These are phyloP conservation scores for Caenorhabditis virilis DNA, from an alignment of 2,888 invertebrate species.

Conservation along the genomic window DNA sequence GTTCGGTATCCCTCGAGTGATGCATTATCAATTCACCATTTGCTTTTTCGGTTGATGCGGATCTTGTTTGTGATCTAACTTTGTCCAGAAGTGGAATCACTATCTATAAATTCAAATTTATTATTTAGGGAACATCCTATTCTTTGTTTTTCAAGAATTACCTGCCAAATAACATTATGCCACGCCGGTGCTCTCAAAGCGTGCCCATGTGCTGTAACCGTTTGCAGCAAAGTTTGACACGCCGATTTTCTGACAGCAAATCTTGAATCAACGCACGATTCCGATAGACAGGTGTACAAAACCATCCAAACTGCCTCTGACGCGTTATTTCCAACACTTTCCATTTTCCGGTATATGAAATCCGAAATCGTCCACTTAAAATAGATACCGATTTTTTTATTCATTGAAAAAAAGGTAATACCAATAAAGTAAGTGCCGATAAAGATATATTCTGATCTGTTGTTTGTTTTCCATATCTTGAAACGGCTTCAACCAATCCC, in stretches of 20 bases:
- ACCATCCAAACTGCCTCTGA: constrained; percentile 67
- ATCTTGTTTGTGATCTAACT: constrained; percentile 75
- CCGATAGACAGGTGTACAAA: constrained; percentile 70
- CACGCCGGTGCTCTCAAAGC: constrained; percentile 70
- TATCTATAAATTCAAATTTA: constrained; percentile 73
- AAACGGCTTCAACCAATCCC: constrained; percentile 80
- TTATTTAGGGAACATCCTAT: constrained; percentile 2
- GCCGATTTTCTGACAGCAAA: constrained; percentile 91
- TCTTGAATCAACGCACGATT: constrained; percentile 87
- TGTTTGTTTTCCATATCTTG: constrained; percentile 92
- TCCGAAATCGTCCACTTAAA: constrained; percentile 98
- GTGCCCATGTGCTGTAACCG: constrained; percentile 83
- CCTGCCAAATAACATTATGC: constrained; percentile 90
- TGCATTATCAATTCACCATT: constrained; percentile 83
- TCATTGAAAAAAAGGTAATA: constrained; percentile 6
- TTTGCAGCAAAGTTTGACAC: constrained; percentile 94
- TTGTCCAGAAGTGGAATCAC: constrained; percentile 91
- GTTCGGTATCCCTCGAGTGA: constrained; percentile 93
- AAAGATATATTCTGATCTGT: constrained; percentile 95
- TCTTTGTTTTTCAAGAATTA: constrained; percentile 60
- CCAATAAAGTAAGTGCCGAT: constrained; percentile 89
- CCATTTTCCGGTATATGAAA: constrained; percentile 72
- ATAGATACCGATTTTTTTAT: constrained; percentile 52
- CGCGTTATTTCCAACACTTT: constrained; percentile 38
- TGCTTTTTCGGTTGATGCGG: constrained; percentile 71